Base-by-base conservation (phyloP, 2,113 vertebrate genomes). In the Chloropsis hardwickii region DNA sequence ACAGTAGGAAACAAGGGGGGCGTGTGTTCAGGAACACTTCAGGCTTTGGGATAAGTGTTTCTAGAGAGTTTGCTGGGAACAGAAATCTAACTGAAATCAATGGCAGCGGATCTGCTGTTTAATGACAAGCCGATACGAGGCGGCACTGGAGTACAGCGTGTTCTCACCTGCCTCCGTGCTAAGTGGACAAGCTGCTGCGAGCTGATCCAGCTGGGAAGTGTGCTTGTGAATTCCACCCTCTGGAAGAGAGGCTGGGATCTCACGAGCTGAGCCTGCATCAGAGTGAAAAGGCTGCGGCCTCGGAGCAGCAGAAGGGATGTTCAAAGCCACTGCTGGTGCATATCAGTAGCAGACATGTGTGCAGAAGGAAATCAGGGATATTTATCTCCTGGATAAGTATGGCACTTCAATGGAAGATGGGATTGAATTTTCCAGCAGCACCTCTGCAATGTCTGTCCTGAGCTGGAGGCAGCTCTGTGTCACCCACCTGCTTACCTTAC, bases 111-210 rank as follows among this genome's bases (percentile, higher is more conserved):
- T 85, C 95, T 91, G 84, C 45, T 66, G 8, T 39, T 93, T 90
- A 90, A 74, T 71, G 76, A 84, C 47, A 80, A 93, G 72, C 87
- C 67, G 3, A 88, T 95, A 77, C 8, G 0, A 65, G 14, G 2
- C 5, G 0, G 73, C 45, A 0, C 53, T 11, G 71, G 51, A 81
- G 78, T 58, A 29, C 85, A 47, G 67, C 10, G 0, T 69, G 78
- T 72, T 97, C 93, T 85, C 94, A 88, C 94, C 94, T 95, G 87
- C 74, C 60, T 73, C 83, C 27, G 13, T 79, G 85, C 84, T 90
- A 81, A 93, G 71, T 72, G 80, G 92, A 45, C 88, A 69, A 48
- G 82, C 93, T 80, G 79, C 67, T 58, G 81, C 1, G 25, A 88
- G 85, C 85, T 51, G 67, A 53, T 76, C 62, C 86, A 64, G 70